Evolutionary conservation across 2,888 invertebrate genomes (phyloP).

Genomic region (Microplitis deprimator): DNA sequence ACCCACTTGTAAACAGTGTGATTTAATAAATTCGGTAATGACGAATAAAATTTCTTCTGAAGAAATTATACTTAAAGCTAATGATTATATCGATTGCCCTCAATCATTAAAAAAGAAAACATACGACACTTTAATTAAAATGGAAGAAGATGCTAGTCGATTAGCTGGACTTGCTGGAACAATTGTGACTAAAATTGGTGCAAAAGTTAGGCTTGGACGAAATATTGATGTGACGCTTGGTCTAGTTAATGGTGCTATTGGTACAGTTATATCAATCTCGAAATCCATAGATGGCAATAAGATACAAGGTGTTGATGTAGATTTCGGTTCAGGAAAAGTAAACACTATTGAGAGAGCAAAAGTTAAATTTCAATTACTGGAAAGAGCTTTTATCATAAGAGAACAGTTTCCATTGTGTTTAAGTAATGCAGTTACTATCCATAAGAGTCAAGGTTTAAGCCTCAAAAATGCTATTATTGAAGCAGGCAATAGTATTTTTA

Average conservation of each 20-base stretch:
- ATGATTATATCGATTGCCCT: conserved; percentile 50
- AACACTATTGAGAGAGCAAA: conserved; percentile 41
- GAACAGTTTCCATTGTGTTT: conserved; percentile 49
- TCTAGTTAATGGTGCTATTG: conserved; percentile 53
- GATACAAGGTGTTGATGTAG: conserved; percentile 42
- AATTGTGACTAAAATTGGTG: conserved; percentile 51
- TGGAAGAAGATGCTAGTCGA: conserved; percentile 48
- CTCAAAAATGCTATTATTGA: conserved; percentile 43
- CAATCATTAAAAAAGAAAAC: conserved; percentile 44
- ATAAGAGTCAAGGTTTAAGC: conserved; percentile 43
- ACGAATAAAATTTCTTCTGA: conserved; percentile 42
- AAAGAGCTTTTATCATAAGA: conserved; percentile 44
- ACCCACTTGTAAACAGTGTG: conserved; percentile 40
- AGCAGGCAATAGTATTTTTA: conserved; percentile 45
- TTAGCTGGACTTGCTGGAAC: conserved; percentile 52
- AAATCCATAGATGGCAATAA: conserved; percentile 31
- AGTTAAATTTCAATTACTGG: conserved; percentile 47
- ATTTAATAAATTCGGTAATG: conserved; percentile 49
- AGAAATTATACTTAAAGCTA: conserved; percentile 46
- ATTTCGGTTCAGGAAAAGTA: conserved; percentile 38
- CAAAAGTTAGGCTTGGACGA: conserved; percentile 51
- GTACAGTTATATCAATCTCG: conserved; percentile 44
- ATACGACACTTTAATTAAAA: conserved; percentile 43
- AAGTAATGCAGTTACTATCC: conserved; percentile 51
- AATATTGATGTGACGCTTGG: conserved; percentile 33